Evolutionary conservation across 2,797 vertebrate species (phyloP).

Genomic region (Scolopax rusticola): DNA sequence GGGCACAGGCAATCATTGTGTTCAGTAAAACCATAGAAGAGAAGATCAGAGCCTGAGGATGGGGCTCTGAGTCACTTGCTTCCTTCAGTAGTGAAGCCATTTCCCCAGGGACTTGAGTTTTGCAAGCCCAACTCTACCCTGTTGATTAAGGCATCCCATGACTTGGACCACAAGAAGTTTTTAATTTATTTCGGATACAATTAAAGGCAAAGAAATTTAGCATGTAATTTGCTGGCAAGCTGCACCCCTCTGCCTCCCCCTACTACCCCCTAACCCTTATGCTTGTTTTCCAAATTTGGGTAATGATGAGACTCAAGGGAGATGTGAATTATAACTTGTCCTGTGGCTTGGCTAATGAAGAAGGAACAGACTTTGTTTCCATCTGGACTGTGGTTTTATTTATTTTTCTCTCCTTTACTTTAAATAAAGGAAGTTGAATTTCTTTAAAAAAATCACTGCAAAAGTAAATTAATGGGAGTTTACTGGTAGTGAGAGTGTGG

Average conservation of each 20-base stretch:
- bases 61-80: slow-evolving; percentile 42
- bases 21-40: not conserved
- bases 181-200: slow-evolving; percentile 55
- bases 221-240: not conserved
- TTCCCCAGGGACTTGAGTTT: slow-evolving; percentile 25
- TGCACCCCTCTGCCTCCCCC: not conserved
- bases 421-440: slow-evolving; percentile 2
- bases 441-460: not conserved
- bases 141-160: slow-evolving; percentile 35
- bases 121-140: not conserved
- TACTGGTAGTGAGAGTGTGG: not conserved
- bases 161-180: slow-evolving; percentile 39
- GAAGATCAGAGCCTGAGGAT: not conserved
- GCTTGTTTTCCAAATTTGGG: slow-evolving; percentile 38
- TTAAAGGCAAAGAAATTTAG: slow-evolving; percentile 37
- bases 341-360: slow-evolving; percentile 57
- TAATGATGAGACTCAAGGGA: slow-evolving; percentile 54
- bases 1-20: not conserved
- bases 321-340: slow-evolving; percentile 46
- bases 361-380: slow-evolving; percentile 52
- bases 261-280: slow-evolving; percentile 1
- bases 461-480: not conserved
- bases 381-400: slow-evolving; percentile 59
- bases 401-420: slow-evolving; percentile 38
- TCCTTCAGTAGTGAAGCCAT: slow-evolving; percentile 34